Evolutionary conservation across 2,113 vertebrate species (phyloP).

Genomic region (Gracilinanus agilis): DNA sequence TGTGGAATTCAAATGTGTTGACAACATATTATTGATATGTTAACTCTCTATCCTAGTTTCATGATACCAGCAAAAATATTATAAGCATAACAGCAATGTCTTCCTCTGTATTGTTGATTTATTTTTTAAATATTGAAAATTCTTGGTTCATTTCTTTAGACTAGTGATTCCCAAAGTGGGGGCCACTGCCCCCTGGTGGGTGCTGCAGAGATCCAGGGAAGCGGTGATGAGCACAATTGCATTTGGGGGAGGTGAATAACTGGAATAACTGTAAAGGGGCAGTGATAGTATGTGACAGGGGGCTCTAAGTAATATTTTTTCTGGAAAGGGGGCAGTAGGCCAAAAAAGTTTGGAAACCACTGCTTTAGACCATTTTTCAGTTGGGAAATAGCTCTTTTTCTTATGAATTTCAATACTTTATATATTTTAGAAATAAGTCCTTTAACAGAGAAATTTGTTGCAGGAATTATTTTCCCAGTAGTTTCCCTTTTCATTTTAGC

Average conservation of each 20-base stretch:
- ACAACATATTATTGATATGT: background rate
- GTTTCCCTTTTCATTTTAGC: background rate
- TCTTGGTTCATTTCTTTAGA: background rate
- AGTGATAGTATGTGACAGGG: too few relatives aligned
- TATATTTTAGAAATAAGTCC: background rate
- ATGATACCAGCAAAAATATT: background rate
- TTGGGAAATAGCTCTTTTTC: background rate
- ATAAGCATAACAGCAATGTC: background rate
- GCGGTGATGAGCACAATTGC: too few relatives aligned
- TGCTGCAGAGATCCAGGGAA: too few relatives aligned
- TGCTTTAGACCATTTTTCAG: background rate
- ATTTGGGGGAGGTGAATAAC: too few relatives aligned
- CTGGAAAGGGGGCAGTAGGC: too few relatives aligned
- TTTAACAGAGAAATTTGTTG: background rate
- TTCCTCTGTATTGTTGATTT: background rate
- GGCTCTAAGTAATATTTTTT: too few relatives aligned
- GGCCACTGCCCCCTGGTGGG: too few relatives aligned
- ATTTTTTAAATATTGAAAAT: background rate
- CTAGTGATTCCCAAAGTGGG: too few relatives aligned
- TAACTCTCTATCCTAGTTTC: background rate
- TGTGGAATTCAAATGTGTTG: background rate
- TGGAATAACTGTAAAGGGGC: too few relatives aligned
- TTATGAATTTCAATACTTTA: too few relatives aligned
- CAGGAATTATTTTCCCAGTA: background rate
- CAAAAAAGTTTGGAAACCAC: too few relatives aligned